Percentiles rank a stretch among this genome's conserved stretches.
phyloP scores from a whole-genome alignment of 2,113 vertebrate species.

The Atractosteus spatula region DNA sequence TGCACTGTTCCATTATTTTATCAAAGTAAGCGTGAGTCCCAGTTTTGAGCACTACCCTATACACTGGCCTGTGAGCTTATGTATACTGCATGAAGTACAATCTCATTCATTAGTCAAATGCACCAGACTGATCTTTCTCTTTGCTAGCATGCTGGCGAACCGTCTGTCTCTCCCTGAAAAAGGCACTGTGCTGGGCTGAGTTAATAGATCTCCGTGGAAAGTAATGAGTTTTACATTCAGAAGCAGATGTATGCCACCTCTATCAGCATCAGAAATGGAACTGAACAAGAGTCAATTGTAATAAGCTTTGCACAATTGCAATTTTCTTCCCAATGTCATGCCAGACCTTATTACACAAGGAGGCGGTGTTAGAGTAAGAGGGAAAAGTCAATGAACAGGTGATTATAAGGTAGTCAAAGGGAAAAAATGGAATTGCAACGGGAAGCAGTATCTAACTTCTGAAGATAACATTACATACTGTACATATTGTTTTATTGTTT shows the following conservation, averaged over 20 bases:
- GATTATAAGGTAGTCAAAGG: background rate
- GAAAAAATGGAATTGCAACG: background rate
- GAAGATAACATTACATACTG: background rate
- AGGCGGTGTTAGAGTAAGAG: background rate
- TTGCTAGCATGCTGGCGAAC: background rate
- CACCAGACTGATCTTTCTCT: background rate
- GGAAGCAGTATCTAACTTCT: background rate
- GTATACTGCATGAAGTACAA: background rate
- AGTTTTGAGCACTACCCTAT: background rate
- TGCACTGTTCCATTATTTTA: too few relatives aligned
- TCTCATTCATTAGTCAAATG: background rate
- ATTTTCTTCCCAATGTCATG: background rate
- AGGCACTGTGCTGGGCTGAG: background rate
- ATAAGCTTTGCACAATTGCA: slow-evolving; percentile 32
- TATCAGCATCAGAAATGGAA: slow-evolving; percentile 41
- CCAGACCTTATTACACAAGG: background rate
- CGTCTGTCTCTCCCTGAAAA: background rate
- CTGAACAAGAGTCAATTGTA: slow-evolving; percentile 27
- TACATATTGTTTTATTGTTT: background rate
- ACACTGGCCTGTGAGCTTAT: background rate
- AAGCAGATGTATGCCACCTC: slow-evolving; percentile 39
- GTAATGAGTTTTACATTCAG: slow-evolving; percentile 41
- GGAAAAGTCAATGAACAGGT: background rate
- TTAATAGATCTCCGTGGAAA: slow-evolving; percentile 40
- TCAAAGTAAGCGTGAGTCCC: background rate